A percentile compares a stretch with the other conserved stretches of the same genome.
Evolutionary conservation across 2,888 invertebrate species (phyloP).

Genomic region (Erebia epiphron): DNA sequence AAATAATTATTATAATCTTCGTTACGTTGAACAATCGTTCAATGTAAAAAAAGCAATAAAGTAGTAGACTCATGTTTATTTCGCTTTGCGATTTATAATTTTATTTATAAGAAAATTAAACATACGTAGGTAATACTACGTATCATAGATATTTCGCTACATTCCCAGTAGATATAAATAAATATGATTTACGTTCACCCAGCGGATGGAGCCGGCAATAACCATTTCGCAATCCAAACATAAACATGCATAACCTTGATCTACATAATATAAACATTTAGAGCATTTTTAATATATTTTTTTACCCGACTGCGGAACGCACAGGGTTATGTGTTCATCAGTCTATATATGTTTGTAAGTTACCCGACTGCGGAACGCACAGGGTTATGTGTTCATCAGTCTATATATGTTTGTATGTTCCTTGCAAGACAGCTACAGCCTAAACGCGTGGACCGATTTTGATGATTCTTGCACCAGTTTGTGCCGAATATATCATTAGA

Average conservation of each 20-base stretch:
- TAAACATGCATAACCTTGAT: constrained; percentile 20
- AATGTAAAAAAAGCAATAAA: background rate
- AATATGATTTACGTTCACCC: constrained; percentile 13
- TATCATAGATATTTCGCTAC: background rate
- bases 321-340: no score
- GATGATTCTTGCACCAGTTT: no score
- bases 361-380: no score
- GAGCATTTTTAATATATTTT: constrained; percentile 1
- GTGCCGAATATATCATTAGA: no score
- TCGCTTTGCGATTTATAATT: background rate
- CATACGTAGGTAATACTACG: background rate
- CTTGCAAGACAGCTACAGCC: no score
- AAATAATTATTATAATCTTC: no score
- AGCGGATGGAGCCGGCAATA: constrained; percentile 14
- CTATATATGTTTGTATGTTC: no score
- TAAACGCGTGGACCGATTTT: no score
- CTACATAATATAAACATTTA: constrained; percentile 13
- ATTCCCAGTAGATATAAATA: constrained; percentile 12
- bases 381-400: no score
- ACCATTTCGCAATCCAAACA: constrained; percentile 15
- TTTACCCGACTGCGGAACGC: no score
- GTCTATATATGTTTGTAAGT: no score
- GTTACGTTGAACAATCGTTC: background rate
- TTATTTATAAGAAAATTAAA: background rate
- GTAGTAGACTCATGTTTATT: background rate